These are phyloP conservation scores for Pycnomerus fuliginosus DNA, from an alignment of 2,888 invertebrate species.

Conservation along the genomic window DNA sequence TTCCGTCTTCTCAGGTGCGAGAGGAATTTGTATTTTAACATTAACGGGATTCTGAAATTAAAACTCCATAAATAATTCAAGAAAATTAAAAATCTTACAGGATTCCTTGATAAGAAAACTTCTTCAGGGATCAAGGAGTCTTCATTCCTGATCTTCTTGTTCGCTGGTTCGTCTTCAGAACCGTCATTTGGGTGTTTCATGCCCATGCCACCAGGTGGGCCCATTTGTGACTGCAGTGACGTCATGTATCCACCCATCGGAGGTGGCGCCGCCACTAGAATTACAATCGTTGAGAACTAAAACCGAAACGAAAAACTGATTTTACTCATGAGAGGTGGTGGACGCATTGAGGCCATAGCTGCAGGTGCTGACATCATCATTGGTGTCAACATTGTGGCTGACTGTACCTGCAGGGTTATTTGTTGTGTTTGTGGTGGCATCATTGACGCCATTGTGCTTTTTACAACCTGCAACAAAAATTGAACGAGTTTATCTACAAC, in stretches of 20 bases:
- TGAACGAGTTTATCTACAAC: neutral
- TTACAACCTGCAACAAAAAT: constrained; percentile 33
- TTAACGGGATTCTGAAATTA: constrained; percentile 68
- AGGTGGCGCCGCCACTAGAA: constrained; percentile 53
- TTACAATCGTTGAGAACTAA: neutral
- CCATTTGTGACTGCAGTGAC: constrained; percentile 46
- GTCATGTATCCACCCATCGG: constrained; percentile 55
- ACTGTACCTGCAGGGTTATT: constrained; percentile 53
- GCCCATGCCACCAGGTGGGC: constrained; percentile 48
- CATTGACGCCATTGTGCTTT: constrained; percentile 54
- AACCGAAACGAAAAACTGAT: constrained; percentile 4
- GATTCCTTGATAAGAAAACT: constrained; percentile 71
- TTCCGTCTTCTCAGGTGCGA: constrained; percentile 85
- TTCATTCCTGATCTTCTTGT: constrained; percentile 88
- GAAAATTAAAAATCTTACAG: constrained; percentile 48
- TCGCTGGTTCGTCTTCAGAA: constrained; percentile 79
- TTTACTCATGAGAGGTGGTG: constrained; percentile 61
- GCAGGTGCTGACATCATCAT: constrained; percentile 65
- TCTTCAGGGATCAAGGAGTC: constrained; percentile 90
- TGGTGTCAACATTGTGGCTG: constrained; percentile 54
- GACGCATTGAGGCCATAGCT: constrained; percentile 59
- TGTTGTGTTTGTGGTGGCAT: constrained; percentile 56
- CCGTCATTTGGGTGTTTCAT: constrained; percentile 56
- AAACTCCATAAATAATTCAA: constrained; percentile 11
- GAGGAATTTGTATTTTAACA: constrained; percentile 80